Evolutionary conservation across 2,888 invertebrate genomes (phyloP).

Genomic region (Pomacea canaliculata): DNA sequence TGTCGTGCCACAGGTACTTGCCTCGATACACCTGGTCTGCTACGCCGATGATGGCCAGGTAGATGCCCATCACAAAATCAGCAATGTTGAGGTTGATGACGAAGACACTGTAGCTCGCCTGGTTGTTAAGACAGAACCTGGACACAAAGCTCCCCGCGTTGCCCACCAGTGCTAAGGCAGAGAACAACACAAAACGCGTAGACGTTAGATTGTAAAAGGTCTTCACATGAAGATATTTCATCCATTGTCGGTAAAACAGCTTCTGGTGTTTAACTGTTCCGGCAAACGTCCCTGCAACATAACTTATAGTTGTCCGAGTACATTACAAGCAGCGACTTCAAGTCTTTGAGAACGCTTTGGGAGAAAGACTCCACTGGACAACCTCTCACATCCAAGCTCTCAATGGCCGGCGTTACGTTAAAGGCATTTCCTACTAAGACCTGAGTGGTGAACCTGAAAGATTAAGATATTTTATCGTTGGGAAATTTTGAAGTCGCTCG

Average conservation of each 20-base stretch:
- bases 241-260: constrained; percentile 19
- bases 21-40: constrained; percentile 46
- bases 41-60: constrained; percentile 43
- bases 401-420: neutral
- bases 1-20: constrained; percentile 44
- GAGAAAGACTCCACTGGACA: neutral
- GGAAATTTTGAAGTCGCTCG: constrained; percentile 1
- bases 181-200: constrained; percentile 24
- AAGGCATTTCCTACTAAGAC: constrained; percentile 4
- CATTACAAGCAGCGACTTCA: neutral
- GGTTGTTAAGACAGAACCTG: too few relatives aligned
- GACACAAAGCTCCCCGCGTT: constrained; percentile 20
- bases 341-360: constrained; percentile 1
- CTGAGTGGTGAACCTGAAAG: neutral
- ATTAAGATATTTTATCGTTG: neutral
- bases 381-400: constrained; percentile 15
- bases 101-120: constrained; percentile 22
- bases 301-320: constrained; percentile 20
- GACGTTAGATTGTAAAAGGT: constrained; percentile 12
- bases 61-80: constrained; percentile 45
- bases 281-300: constrained; percentile 13
- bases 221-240: constrained; percentile 27
- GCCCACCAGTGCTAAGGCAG: constrained; percentile 13
- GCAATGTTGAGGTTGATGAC: constrained; percentile 32
- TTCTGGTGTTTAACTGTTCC: neutral